Evolutionary conservation across 2,888 invertebrate genomes (phyloP), one percentile per base, ranked within the genome.

Genomic region (Dasysyrphus albostriatus): DNA sequence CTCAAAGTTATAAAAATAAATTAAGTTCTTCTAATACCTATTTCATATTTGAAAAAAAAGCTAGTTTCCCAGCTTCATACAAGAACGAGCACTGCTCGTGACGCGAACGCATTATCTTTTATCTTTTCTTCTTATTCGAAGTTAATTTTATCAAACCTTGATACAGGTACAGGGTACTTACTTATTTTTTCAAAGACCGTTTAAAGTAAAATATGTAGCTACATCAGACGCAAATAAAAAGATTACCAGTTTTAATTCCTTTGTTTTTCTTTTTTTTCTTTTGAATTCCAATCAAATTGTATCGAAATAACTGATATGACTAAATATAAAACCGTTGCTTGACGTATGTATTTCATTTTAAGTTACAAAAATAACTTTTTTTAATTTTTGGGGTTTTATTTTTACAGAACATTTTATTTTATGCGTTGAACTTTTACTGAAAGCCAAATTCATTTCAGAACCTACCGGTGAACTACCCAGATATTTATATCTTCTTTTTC

Each of bases 401-500:
- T 58, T 16, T 16, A 32, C n/a, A 58, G 5, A 10, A 1, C 4
- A 0, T 14, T 61, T 58, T 34, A 37, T 34, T 58, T 0, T 61
- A 42, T 63, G 24, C 61, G 14, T 44, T 63, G 42, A 42, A 42
- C 61, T 63, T 63, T n/a, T 63, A 9, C n/a, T 24, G 61, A 14
- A 61, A 42, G 14, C 14, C 24, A 34, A 59, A 34, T 39, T 63
- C 9, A 63, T 63, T 63, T 61, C 8, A 12, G 2, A 5, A 37
- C n/a, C 7, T 3, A 61, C 29, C 61, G 61, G 61, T 63, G 61
- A 63, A 63, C 24, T 63, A 63, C 61, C 14, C 19, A 42, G n/a
- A 39, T 39, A 59, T 44, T 63, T 61, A 29, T 61, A 42, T 61
- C 39, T 61, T 39, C 5, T 61, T 42, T 42, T 58, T 51, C 34